phyloP scores from a whole-genome alignment of 92 coral and sea anemone species.

The Muricea muricata region DNA sequence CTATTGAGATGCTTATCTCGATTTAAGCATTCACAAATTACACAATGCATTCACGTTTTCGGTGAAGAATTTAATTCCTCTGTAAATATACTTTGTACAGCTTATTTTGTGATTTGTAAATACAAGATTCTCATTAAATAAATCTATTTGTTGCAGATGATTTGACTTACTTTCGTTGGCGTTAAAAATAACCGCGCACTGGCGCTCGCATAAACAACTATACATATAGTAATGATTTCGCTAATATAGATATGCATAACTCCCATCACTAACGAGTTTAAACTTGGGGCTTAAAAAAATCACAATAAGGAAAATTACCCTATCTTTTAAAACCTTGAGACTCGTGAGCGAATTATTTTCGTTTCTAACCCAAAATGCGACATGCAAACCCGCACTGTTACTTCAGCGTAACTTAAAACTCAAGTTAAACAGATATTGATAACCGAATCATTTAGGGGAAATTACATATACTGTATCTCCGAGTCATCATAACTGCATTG shows the following conservation, averaged over 20 bases:
- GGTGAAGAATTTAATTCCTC: constrained; percentile 1
- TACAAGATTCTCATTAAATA: constrained; percentile 5
- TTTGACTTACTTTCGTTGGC: neutral
- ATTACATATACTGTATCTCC: neutral
- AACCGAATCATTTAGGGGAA: neutral
- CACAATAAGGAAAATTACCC: neutral
- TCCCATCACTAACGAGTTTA: constrained; percentile 25
- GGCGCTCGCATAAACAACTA: neutral
- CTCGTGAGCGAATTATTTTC: neutral
- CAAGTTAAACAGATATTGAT: neutral
- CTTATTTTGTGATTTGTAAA: constrained; percentile 15
- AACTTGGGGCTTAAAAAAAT: neutral
- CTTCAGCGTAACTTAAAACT: neutral
- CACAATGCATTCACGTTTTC: constrained; percentile 20
- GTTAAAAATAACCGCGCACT: neutral
- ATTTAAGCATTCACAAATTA: neutral
- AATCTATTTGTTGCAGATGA: neutral
- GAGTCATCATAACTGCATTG: neutral
- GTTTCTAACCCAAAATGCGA: neutral
- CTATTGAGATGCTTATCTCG: constrained; percentile 36
- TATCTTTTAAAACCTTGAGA: neutral
- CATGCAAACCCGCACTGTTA: too few species aligned
- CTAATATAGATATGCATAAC: neutral
- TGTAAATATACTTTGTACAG: constrained; percentile 39
- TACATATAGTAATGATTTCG: neutral